These are phyloP conservation scores for Platypus cylindrus DNA, from an alignment of 2,888 invertebrate genomes.

Conservation along the genomic window DNA sequence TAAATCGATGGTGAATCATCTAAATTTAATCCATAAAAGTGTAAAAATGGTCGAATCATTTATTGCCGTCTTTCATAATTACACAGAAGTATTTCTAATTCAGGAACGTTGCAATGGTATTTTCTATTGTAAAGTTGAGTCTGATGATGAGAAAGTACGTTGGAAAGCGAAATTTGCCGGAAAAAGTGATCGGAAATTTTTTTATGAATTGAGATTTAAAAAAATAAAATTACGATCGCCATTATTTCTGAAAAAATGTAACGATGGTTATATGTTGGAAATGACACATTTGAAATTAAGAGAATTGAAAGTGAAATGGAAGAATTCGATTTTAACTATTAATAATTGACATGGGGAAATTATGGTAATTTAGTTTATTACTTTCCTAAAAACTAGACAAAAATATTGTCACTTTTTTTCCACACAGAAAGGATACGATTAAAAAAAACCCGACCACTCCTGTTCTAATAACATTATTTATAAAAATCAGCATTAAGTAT, in stretches of 20 bases:
- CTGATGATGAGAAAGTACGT: constrained; percentile 13
- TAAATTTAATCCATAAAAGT: constrained; percentile 24
- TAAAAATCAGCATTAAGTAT: too few relatives aligned
- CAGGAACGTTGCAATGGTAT: constrained; percentile 23
- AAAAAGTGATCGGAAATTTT: constrained; percentile 22
- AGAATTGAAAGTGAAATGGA: constrained; percentile 23
- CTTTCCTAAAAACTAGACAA: not conserved
- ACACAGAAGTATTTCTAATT: constrained; percentile 21
- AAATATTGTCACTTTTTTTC: not conserved
- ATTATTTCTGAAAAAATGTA: constrained; percentile 17
- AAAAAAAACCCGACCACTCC: too few relatives aligned
- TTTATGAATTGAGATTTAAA: constrained; percentile 24
- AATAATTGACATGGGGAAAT: too few relatives aligned
- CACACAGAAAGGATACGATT: too few relatives aligned
- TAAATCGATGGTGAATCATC: constrained; percentile 20
- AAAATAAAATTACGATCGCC: constrained; percentile 19
- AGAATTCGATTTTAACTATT: constrained; percentile 24
- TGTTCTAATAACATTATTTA: too few relatives aligned
- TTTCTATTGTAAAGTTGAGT: constrained; percentile 20
- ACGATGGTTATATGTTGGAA: constrained; percentile 17
- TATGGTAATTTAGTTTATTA: too few relatives aligned
- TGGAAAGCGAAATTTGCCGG: constrained; percentile 25
- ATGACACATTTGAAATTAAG: constrained; percentile 21
- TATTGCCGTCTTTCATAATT: constrained; percentile 23
- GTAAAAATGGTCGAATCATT: constrained; percentile 19